phyloP scores from a whole-genome alignment of 37 sponge, comb jelly and placozoan species.

The Crambe crambe region DNA sequence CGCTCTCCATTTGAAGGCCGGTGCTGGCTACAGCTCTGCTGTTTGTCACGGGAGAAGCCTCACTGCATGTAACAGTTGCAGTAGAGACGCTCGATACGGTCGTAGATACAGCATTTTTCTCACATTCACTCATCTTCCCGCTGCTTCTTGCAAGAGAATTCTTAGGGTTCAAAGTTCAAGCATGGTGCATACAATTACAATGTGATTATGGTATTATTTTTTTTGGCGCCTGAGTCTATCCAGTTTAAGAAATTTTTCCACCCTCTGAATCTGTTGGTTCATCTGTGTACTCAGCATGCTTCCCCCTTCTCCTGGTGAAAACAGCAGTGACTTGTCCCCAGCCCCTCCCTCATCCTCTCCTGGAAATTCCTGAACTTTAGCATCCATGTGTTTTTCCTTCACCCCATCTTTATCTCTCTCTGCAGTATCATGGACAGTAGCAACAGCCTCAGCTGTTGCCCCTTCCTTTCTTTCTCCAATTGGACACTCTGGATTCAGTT shows the following conservation, averaged over 20 bases:
- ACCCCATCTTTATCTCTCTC: too few species aligned
- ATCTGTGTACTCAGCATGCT: constrained; percentile 37
- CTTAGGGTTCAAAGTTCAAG: background rate
- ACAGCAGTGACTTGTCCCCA: background rate
- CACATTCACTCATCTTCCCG: too few species aligned
- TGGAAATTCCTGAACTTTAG: background rate
- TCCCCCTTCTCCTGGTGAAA: constrained; percentile 7
- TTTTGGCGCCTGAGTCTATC: constrained; percentile 58
- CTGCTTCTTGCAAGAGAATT: too few species aligned
- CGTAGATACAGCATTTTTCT: too few species aligned
- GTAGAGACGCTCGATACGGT: too few species aligned
- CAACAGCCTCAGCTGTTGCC: too few species aligned
- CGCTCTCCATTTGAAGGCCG: background rate
- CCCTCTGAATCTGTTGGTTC: constrained; percentile 52
- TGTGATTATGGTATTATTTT: background rate
- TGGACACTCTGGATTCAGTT: too few species aligned
- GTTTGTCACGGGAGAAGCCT: too few species aligned
- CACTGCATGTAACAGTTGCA: too few species aligned
- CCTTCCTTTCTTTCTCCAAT: too few species aligned
- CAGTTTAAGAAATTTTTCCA: constrained; percentile 48
- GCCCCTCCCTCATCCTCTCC: background rate
- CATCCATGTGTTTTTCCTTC: background rate
- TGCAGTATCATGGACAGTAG: too few species aligned
- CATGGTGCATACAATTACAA: background rate
- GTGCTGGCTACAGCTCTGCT: too few species aligned